Percentiles rank a stretch among this genome's conserved stretches.
phyloP scores from a whole-genome alignment of 2,888 invertebrate species.

The Dryobotodes eremita region DNA sequence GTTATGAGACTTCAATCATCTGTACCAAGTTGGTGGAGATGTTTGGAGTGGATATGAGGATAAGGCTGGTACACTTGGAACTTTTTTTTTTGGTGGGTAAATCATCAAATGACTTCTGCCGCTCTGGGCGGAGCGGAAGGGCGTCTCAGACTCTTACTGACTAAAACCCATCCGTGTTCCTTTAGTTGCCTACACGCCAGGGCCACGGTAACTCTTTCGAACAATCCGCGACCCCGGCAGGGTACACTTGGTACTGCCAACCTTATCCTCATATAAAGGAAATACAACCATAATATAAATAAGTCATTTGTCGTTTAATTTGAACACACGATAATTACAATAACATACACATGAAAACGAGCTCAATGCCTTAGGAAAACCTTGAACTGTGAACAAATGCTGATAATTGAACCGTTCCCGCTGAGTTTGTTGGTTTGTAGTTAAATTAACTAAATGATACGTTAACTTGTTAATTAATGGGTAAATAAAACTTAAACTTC shows the following conservation, averaged over 20 bases:
- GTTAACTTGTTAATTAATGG: constrained; percentile 22
- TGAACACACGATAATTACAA: constrained; percentile 23
- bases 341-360: constrained; percentile 24
- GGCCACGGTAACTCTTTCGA: too few species aligned
- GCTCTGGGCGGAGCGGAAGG: too few species aligned
- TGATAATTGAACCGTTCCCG: constrained; percentile 52
- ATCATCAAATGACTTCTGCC: too few species aligned
- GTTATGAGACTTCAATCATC: too few species aligned
- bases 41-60: too few species aligned
- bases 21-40: not conserved
- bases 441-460: constrained; percentile 18
- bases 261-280: not conserved
- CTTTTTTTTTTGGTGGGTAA: too few species aligned
- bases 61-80: too few species aligned
- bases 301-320: constrained; percentile 22
- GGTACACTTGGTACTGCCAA: not conserved
- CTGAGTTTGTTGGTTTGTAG: constrained; percentile 6
- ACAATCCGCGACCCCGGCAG: too few species aligned
- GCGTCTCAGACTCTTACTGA: too few species aligned
- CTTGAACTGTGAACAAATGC: constrained; percentile 43
- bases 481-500: not conserved
- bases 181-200: too few species aligned
- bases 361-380: constrained; percentile 40
- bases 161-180: too few species aligned
- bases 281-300: constrained; percentile 7